Evolutionary conservation across 2,797 vertebrate genomes (phyloP).

Genomic region (Malacoctenus gilli): DNA sequence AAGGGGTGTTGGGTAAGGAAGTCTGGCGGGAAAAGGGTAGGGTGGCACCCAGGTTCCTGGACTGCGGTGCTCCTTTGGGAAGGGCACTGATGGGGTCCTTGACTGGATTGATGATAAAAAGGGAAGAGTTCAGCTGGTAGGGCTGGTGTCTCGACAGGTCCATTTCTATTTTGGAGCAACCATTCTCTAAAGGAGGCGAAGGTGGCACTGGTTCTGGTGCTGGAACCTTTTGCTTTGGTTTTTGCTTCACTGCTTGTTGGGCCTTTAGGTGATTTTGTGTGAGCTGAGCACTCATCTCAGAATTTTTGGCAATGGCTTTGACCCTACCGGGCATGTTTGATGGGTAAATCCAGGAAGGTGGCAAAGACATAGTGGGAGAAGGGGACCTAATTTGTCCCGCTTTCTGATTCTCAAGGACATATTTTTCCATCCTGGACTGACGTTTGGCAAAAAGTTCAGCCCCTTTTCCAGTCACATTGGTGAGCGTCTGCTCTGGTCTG

Average conservation of each 20-base stretch:
- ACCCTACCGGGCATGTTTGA: constrained; percentile 85
- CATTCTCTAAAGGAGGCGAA: constrained; percentile 80
- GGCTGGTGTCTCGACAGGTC: constrained; percentile 90
- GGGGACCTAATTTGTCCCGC: constrained; percentile 83
- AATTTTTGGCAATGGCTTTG: constrained; percentile 84
- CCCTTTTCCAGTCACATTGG: constrained; percentile 91
- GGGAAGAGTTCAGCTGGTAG: constrained; percentile 90
- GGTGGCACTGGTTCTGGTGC: constrained; percentile 67
- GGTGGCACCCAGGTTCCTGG: constrained; percentile 77
- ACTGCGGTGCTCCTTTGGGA: constrained; percentile 84
- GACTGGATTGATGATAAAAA: constrained; percentile 90
- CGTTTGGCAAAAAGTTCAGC: constrained; percentile 94
- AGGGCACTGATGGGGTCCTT: constrained; percentile 83
- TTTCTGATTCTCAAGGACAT: constrained; percentile 85
- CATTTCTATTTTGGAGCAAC: constrained; percentile 88
- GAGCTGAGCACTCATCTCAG: constrained; percentile 83
- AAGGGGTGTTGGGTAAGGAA: constrained; percentile 79
- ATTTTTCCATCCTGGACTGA: constrained; percentile 97
- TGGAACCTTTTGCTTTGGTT: constrained; percentile 60
- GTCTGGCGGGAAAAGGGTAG: constrained; percentile 77
- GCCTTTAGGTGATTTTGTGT: constrained; percentile 81
- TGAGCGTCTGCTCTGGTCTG: constrained; percentile 88
- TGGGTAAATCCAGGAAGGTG: constrained; percentile 94
- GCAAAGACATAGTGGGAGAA: constrained; percentile 95
- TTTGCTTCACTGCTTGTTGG: constrained; percentile 80